Evolutionary conservation across 2,888 invertebrate genomes (phyloP).

Genomic region (Patella depressa): DNA sequence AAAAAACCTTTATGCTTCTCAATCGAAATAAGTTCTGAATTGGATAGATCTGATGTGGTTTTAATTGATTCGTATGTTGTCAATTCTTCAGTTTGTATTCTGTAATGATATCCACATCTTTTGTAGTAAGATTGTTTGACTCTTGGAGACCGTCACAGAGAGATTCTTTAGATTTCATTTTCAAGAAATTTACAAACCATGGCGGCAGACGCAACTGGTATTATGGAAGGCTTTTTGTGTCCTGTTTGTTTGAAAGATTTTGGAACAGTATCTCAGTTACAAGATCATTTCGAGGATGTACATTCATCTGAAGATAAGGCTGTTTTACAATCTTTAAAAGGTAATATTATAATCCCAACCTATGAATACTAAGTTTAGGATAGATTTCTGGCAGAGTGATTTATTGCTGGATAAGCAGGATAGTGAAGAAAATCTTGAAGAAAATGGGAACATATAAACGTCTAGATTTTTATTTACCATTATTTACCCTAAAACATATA

Average conservation of each 20-base stretch:
- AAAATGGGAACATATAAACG: not conserved
- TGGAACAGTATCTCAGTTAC: conserved; percentile 85
- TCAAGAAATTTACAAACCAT: conserved; percentile 23
- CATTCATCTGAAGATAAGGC: conserved; percentile 78
- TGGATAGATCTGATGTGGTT: too few species aligned
- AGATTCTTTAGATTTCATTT: too few species aligned
- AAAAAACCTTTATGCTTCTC: too few species aligned
- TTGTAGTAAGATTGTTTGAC: too few species aligned
- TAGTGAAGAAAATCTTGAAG: not conserved
- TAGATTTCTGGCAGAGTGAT: not conserved
- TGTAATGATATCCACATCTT: too few species aligned
- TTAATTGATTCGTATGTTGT: too few species aligned
- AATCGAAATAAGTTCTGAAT: too few species aligned
- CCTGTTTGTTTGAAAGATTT: conserved; percentile 94
- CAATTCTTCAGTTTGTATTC: too few species aligned
- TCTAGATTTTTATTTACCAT: not conserved
- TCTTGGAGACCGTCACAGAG: too few species aligned
- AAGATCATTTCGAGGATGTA: conserved; percentile 88
- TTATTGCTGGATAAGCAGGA: not conserved
- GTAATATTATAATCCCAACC: conserved; percentile 41
- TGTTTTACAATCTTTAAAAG: conserved; percentile 71
- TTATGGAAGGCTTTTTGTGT: conserved; percentile 91
- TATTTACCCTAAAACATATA: not conserved
- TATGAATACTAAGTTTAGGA: not conserved
- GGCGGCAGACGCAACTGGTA: conserved; percentile 49